phyloP scores from a whole-genome alignment of 2,888 invertebrate species.

The Lasioglossum oenotherae region DNA sequence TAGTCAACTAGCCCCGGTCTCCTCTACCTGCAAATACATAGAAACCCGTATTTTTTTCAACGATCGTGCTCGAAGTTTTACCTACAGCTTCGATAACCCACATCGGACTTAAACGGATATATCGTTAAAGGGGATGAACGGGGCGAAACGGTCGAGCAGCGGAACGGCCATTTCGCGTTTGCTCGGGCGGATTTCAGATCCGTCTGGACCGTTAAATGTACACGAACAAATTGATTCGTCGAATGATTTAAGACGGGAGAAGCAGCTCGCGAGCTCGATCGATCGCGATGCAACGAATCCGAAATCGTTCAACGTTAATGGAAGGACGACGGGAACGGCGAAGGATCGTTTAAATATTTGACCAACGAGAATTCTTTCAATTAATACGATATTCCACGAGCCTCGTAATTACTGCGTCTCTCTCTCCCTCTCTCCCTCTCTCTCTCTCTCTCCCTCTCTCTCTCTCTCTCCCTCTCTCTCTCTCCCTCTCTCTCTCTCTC shows the following conservation, averaged over 20 bases:
- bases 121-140: slow-evolving; percentile 11
- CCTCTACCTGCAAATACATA: no score
- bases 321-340: neutral
- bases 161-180: neutral
- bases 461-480: neutral
- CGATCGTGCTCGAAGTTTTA: neutral
- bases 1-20: no score
- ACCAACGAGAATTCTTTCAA: slow-evolving; percentile 3
- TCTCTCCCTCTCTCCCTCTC: neutral
- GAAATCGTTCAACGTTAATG: neutral
- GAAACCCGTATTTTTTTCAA: neutral
- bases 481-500: neutral
- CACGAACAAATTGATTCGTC: slow-evolving; percentile 9
- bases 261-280: neutral
- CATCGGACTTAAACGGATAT: slow-evolving; percentile 12
- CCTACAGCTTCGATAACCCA: neutral
- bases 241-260: neutral
- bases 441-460: neutral
- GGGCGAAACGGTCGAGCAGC: neutral
- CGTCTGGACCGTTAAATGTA: neutral
- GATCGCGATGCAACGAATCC: neutral
- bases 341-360: slow-evolving; percentile 18
- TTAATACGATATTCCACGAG: neutral
- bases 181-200: neutral
- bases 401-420: neutral